phyloP scores from a whole-genome alignment of 2,797 vertebrate genomes.

The Sebastes ruberrimus region DNA sequence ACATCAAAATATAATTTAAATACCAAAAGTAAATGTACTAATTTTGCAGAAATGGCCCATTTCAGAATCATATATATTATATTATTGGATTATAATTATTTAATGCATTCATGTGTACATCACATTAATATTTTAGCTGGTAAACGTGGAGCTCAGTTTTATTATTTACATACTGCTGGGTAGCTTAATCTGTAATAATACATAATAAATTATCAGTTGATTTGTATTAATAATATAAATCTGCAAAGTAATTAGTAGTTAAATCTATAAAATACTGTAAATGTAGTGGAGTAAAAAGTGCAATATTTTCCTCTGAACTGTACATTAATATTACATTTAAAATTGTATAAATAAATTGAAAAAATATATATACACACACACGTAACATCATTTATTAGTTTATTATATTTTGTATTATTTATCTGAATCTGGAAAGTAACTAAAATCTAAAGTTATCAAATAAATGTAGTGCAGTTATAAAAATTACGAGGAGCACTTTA shows the following conservation, averaged over 20 bases:
- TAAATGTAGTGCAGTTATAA: background rate
- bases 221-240: background rate
- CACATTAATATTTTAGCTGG: background rate
- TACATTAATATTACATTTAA: too few species aligned
- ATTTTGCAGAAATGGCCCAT: background rate
- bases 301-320: too few species aligned
- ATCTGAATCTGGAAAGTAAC: background rate
- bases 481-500: background rate
- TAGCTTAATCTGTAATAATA: too few species aligned
- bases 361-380: too few species aligned
- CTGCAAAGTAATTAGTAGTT: background rate
- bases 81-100: background rate
- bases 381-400: background rate
- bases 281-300: background rate
- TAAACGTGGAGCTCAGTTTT: background rate
- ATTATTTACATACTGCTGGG: background rate
- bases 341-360: background rate
- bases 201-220: background rate
- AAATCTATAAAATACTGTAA: background rate
- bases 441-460: background rate
- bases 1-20: background rate
- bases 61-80: background rate
- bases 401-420: background rate
- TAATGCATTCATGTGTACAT: background rate
- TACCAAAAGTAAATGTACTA: background rate